Percentiles rank a stretch among this genome's conserved stretches.
phyloP scores from a whole-genome alignment of 2,888 invertebrate genomes.

The Hyppa rectilinea region DNA sequence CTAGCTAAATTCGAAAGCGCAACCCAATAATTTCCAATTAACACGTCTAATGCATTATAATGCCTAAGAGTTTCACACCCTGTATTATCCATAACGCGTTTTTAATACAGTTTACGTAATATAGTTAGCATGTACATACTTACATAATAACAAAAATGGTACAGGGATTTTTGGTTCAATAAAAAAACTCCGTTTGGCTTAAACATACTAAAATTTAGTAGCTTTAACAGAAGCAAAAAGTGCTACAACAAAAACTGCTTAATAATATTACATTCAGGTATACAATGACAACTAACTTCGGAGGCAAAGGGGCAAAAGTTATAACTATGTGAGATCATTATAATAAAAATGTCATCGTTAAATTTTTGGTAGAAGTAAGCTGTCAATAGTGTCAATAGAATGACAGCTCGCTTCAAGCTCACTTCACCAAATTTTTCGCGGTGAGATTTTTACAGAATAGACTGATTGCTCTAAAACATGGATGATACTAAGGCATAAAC shows the following conservation, averaged over 20 bases:
- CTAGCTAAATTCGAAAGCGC: conserved; percentile 69
- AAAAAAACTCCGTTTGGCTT: conserved; percentile 3
- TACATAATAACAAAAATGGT: conserved; percentile 31
- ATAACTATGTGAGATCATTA: too few relatives aligned
- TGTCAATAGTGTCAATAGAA: too few relatives aligned
- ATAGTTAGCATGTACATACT: conserved; percentile 64
- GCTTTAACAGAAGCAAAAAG: conserved; percentile 1
- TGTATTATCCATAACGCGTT: conserved; percentile 88
- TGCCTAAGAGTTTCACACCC: conserved; percentile 88
- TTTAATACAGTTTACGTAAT: conserved; percentile 77
- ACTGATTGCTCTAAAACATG: not conserved
- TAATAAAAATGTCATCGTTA: too few relatives aligned
- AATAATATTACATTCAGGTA: conserved; percentile 38
- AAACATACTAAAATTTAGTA: not conserved
- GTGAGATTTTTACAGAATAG: too few relatives aligned
- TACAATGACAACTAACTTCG: not conserved
- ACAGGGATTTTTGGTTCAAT: conserved; percentile 38
- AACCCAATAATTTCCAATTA: conserved; percentile 64
- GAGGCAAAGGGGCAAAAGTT: not conserved
- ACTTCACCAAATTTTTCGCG: too few relatives aligned
- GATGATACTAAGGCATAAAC: conserved; percentile 6
- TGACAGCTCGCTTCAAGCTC: too few relatives aligned
- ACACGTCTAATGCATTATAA: conserved; percentile 77
- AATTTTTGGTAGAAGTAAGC: too few relatives aligned
- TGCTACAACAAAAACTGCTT: conserved; percentile 21